phyloP scores from a whole-genome alignment of 2,888 invertebrate species.

The Lasioglossum pauxillum region DNA sequence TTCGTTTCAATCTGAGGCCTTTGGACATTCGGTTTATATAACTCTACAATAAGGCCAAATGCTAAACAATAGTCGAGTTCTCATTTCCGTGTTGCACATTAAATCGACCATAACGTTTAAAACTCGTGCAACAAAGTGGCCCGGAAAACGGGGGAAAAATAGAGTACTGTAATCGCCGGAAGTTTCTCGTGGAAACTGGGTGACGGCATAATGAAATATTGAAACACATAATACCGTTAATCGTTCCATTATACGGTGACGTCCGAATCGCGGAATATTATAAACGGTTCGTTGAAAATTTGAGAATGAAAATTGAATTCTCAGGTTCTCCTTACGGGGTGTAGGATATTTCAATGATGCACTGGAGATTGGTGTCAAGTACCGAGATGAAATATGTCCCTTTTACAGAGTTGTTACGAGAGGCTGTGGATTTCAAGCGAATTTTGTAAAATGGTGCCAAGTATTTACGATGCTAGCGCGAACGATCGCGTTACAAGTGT shows the following conservation, averaged over 20 bases:
- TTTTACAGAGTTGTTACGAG: background rate
- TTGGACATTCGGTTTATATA: background rate
- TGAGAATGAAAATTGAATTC: background rate
- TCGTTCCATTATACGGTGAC: background rate
- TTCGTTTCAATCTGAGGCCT: background rate
- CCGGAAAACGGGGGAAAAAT: constrained; percentile 7
- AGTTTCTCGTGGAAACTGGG: constrained; percentile 8
- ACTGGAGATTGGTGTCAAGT: background rate
- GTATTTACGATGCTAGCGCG: background rate
- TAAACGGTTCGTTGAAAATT: background rate
- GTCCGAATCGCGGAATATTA: background rate
- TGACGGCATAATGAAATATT: constrained; percentile 13
- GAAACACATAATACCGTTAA: background rate
- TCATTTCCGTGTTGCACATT: background rate
- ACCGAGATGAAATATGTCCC: background rate
- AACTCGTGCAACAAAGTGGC: constrained; percentile 22
- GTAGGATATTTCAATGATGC: background rate
- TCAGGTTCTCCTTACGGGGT: background rate
- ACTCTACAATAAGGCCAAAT: background rate
- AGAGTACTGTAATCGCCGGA: background rate
- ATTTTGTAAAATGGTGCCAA: background rate
- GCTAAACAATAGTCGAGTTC: background rate
- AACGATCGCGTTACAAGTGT: background rate
- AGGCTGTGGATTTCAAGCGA: background rate
- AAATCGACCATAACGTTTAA: constrained; percentile 19